These are phyloP conservation scores for Fulica atra DNA, from an alignment of 2,113 vertebrate genomes.

Conservation along the genomic window DNA sequence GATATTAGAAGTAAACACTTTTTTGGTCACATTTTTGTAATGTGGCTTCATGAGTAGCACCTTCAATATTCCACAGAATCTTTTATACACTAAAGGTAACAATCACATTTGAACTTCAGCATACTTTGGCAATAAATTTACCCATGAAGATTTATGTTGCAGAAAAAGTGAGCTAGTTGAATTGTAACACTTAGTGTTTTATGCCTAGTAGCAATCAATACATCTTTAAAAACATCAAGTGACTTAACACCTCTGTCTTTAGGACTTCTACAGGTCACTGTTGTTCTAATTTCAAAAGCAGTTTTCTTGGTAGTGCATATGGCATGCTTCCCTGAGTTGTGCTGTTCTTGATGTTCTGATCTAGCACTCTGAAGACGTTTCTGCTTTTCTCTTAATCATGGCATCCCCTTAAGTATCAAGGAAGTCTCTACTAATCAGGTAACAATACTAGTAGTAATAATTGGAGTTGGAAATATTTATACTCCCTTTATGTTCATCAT, in stretches of 20 bases:
- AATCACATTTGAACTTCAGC: background rate
- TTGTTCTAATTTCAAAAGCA: background rate
- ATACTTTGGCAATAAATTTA: background rate
- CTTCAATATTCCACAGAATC: background rate
- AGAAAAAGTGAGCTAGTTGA: background rate
- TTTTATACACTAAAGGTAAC: background rate
- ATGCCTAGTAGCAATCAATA: background rate
- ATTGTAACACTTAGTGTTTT: background rate
- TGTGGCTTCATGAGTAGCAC: background rate
- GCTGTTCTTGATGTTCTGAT: background rate
- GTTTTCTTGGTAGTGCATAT: background rate
- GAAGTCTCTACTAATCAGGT: background rate
- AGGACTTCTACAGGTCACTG: background rate
- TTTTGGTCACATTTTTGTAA: background rate
- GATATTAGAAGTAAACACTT: background rate
- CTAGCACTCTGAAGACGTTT: background rate
- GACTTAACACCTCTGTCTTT: background rate
- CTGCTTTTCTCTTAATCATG: background rate
- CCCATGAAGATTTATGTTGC: background rate
- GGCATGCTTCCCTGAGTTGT: background rate
- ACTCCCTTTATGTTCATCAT: background rate
- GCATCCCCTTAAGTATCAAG: background rate
- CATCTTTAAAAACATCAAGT: background rate
- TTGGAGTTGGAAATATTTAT: background rate
- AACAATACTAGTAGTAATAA: background rate